These are phyloP conservation scores for Drosophila barbarae DNA, from an alignment of 2,888 invertebrate species.

Conservation along the genomic window DNA sequence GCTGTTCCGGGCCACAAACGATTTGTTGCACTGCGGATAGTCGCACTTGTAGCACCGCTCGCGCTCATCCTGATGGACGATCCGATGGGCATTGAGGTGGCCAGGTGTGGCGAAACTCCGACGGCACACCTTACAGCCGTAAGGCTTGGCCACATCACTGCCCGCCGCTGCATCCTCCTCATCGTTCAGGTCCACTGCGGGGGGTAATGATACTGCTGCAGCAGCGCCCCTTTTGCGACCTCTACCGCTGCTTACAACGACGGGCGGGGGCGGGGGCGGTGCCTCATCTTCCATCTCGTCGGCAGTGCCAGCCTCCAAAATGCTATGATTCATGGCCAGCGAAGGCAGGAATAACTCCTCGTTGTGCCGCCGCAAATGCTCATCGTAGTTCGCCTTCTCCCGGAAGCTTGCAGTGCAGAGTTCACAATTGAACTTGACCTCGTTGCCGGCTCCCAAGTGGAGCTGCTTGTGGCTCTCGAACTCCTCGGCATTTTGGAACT, in stretches of 20 bases:
- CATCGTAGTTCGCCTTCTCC: constrained; percentile 74
- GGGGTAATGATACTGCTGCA: background rate
- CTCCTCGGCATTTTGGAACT: constrained; percentile 68
- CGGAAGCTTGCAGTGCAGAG: constrained; percentile 76
- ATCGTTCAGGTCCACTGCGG: background rate
- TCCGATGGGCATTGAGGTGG: constrained; percentile 66
- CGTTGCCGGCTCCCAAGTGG: constrained; percentile 64
- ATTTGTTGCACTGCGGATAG: constrained; percentile 71
- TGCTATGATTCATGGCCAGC: constrained; percentile 62
- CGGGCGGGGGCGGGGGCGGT: background rate
- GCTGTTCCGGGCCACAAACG: constrained; percentile 66
- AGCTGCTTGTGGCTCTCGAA: constrained; percentile 70
- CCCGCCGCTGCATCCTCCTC: constrained; percentile 25
- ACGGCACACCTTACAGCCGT: constrained; percentile 65
- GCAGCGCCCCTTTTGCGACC: constrained; percentile 12
- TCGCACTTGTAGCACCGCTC: constrained; percentile 72
- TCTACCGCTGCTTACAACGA: constrained; percentile 4
- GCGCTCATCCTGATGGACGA: constrained; percentile 66
- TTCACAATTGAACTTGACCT: constrained; percentile 72
- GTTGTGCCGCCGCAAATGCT: constrained; percentile 75
- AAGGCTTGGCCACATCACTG: constrained; percentile 58
- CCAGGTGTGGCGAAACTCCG: constrained; percentile 63
- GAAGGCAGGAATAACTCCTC: constrained; percentile 73
- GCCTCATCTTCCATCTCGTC: constrained; percentile 21
- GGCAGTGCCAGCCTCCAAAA: constrained; percentile 45